phyloP scores from a whole-genome alignment of 2,888 invertebrate genomes.

The Palloptera scutellata region DNA sequence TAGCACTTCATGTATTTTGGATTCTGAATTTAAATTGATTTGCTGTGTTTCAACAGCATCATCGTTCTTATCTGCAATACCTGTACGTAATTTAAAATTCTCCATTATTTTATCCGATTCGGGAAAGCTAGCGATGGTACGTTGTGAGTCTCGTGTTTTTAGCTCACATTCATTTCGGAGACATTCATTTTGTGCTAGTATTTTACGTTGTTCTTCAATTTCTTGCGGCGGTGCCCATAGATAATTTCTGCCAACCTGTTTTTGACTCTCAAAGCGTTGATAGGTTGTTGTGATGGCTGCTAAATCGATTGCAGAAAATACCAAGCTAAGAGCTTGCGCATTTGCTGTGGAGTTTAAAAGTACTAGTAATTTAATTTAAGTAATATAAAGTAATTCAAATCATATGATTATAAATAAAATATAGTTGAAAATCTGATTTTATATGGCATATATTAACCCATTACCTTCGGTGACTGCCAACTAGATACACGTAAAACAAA shows the following conservation, averaged over 20 bases:
- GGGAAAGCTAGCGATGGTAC: conserved; percentile 54
- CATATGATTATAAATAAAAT: too few relatives aligned
- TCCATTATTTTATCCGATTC: conserved; percentile 61
- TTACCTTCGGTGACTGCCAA: too few relatives aligned
- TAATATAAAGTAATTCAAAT: neutral
- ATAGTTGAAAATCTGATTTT: neutral
- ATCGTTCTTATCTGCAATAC: conserved; percentile 3
- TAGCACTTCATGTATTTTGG: conserved; percentile 43
- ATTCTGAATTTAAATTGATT: neutral
- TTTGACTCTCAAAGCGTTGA: conserved; percentile 81
- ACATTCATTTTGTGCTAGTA: conserved; percentile 47
- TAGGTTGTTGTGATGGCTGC: conserved; percentile 76
- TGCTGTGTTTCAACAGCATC: neutral
- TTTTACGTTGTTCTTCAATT: conserved; percentile 47
- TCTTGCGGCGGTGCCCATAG: conserved; percentile 73
- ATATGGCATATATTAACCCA: neutral
- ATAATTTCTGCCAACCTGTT: conserved; percentile 74
- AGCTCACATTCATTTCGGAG: conserved; percentile 47
- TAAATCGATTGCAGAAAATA: conserved; percentile 74
- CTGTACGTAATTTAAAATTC: conserved; percentile 47
- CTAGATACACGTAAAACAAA: too few relatives aligned
- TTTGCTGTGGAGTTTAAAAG: conserved; percentile 66
- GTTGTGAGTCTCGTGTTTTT: conserved; percentile 50
- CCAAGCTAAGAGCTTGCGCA: conserved; percentile 73
- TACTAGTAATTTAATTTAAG: neutral